These are phyloP conservation scores for Heterocephalus glaber DNA, from an alignment of 2,113 vertebrate genomes.

Conservation along the genomic window DNA sequence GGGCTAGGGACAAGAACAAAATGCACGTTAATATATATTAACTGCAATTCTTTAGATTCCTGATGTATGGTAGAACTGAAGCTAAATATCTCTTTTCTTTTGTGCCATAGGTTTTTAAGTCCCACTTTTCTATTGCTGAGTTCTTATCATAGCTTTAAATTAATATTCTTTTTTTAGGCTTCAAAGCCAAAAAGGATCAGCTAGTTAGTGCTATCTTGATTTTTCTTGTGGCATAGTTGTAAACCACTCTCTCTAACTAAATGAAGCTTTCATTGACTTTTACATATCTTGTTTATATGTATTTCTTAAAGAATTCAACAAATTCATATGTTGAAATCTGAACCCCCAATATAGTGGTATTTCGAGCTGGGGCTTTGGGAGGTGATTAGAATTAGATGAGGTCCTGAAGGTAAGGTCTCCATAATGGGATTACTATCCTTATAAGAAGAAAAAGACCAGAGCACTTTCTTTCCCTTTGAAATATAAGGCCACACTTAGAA, in stretches of 20 bases:
- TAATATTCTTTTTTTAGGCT: constrained; percentile 1
- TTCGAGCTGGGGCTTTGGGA: neutral
- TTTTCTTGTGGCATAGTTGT: constrained; percentile 41
- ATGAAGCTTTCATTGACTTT: neutral
- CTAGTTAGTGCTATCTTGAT: constrained; percentile 11
- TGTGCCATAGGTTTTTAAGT: neutral
- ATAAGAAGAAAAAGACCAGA: neutral
- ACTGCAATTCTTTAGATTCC: neutral
- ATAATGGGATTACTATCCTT: neutral
- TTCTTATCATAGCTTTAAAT: constrained; percentile 20
- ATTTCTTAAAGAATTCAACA: constrained; percentile 49
- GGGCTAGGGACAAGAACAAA: constrained; percentile 6
- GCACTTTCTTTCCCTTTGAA: neutral
- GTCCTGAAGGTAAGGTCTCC: neutral
- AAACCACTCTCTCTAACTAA: constrained; percentile 13
- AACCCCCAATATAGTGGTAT: neutral
- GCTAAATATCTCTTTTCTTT: constrained; percentile 13
- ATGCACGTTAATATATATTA: neutral
- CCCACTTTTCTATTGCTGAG: neutral
- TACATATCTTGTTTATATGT: constrained; percentile 15
- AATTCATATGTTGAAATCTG: neutral
- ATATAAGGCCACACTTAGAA: neutral
- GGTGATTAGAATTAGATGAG: neutral
- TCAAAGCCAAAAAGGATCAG: constrained; percentile 35
- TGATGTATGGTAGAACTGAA: constrained; percentile 26